A percentile compares a stretch with the other conserved stretches of the same genome.
Conservation (phyloP, 2,888 invertebrate genomes). For the Sarcophaga subvicina region DNA sequence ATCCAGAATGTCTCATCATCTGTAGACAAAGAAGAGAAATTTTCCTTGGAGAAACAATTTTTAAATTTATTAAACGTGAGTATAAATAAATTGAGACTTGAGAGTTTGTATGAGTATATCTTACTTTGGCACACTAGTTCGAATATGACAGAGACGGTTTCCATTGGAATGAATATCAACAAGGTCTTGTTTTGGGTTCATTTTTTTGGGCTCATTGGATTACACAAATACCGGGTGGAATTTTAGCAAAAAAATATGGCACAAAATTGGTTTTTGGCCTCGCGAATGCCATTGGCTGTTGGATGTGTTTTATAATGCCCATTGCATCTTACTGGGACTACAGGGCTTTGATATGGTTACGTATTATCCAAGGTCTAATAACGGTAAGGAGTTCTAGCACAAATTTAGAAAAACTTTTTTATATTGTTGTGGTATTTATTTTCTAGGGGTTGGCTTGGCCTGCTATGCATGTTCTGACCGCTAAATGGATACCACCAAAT, state of each 20-base stretch:
- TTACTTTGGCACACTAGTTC: conserved; percentile 71
- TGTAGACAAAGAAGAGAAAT: background rate
- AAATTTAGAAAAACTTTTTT: background rate
- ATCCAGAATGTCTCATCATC: background rate
- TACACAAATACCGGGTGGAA: conserved; percentile 88
- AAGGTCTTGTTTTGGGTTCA: conserved; percentile 85
- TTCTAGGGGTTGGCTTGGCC: conserved; percentile 87
- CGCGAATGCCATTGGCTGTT: conserved; percentile 85
- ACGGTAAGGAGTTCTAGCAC: conserved; percentile 83
- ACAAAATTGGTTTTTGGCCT: conserved; percentile 88
- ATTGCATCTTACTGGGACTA: conserved; percentile 84
- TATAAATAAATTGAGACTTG: background rate
- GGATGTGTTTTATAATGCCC: conserved; percentile 87
- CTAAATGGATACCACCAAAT: conserved; percentile 91
- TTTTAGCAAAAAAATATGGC: conserved; percentile 86
- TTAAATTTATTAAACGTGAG: conserved; percentile 51
- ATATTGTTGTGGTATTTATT: background rate
- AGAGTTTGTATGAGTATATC: background rate
- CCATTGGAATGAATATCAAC: conserved; percentile 86
- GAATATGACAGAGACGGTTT: conserved; percentile 80
- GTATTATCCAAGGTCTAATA: conserved; percentile 87
- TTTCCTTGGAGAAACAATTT: conserved; percentile 53
- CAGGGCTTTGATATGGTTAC: conserved; percentile 83
- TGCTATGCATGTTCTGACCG: conserved; percentile 90
- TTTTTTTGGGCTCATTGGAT: conserved; percentile 90